These are phyloP conservation scores for Tor tambroides DNA, from an alignment of 2,113 vertebrate species.

Conservation along the genomic window DNA sequence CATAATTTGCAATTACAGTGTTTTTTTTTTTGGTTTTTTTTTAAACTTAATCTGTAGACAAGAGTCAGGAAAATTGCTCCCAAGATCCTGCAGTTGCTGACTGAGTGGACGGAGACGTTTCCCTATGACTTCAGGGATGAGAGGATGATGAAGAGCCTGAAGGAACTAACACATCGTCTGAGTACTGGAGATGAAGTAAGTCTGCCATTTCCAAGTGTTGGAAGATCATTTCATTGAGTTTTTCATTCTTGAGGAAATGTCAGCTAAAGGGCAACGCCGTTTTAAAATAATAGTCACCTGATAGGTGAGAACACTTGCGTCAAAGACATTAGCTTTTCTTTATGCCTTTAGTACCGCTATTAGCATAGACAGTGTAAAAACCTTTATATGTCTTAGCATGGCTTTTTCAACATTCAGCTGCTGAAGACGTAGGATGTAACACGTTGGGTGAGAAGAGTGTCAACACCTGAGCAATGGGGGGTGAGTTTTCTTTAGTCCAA, in stretches of 20 bases:
- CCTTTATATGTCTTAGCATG: background rate
- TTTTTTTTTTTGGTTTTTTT: background rate
- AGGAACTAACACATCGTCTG: slow-evolving; percentile 86
- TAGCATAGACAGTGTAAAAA: background rate
- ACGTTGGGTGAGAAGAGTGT: slow-evolving; percentile 45
- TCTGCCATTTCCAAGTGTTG: background rate
- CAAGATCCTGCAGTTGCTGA: slow-evolving; percentile 88
- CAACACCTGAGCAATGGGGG: slow-evolving; percentile 45
- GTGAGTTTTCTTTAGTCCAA: slow-evolving; percentile 38
- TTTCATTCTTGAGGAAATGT: slow-evolving; percentile 27
- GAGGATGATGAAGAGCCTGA: slow-evolving; percentile 91
- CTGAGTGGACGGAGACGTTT: slow-evolving; percentile 93
- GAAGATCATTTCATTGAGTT: background rate
- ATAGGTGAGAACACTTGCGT: slow-evolving; percentile 5
- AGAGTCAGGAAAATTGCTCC: slow-evolving; percentile 84
- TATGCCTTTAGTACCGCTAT: background rate
- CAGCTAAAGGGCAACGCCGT: background rate
- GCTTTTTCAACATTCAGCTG: slow-evolving; percentile 10
- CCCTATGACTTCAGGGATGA: slow-evolving; percentile 93
- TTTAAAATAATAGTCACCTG: background rate
- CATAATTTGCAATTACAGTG: background rate
- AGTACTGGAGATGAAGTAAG: slow-evolving; percentile 87
- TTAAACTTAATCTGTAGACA: slow-evolving; percentile 69
- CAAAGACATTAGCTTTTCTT: slow-evolving; percentile 27
- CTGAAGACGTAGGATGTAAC: slow-evolving; percentile 25